These are phyloP conservation scores for Achroia grisella DNA, from an alignment of 1,140 invertebrate genomes.

Conservation along the genomic window DNA sequence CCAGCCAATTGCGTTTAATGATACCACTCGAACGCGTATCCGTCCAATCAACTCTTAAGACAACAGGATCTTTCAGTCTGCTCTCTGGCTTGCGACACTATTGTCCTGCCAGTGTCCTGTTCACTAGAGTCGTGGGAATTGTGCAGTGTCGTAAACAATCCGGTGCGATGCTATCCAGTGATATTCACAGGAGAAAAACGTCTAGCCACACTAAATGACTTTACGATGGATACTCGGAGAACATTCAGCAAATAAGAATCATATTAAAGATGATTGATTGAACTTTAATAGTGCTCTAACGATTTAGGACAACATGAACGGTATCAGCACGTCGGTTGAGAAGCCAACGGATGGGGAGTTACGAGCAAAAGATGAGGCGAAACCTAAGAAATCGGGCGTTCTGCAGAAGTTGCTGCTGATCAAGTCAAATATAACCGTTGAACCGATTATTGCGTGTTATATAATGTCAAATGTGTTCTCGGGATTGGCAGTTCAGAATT, in stretches of 20 bases:
- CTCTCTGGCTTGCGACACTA: constrained; percentile 19
- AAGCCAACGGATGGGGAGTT: constrained; percentile 37
- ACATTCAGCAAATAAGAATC: constrained; percentile 10
- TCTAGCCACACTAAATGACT: neutral
- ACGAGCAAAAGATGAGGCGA: constrained; percentile 31
- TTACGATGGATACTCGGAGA: neutral
- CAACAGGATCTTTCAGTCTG: constrained; percentile 50
- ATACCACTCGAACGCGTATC: constrained; percentile 62
- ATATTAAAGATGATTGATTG: constrained; percentile 28
- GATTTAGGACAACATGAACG: constrained; percentile 45
- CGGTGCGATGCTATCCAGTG: neutral
- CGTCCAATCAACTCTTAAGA: constrained; percentile 61
- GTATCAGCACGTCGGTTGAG: constrained; percentile 40
- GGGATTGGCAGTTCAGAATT: constrained; percentile 73
- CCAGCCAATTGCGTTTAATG: constrained; percentile 60
- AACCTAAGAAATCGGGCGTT: constrained; percentile 36
- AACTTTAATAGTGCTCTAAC: constrained; percentile 14
- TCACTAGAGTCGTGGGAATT: constrained; percentile 3
- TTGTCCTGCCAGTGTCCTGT: constrained; percentile 1
- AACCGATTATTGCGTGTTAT: constrained; percentile 76
- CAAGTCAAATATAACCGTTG: constrained; percentile 72
- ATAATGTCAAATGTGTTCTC: constrained; percentile 76
- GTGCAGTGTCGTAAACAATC: neutral
- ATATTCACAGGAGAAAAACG: neutral
- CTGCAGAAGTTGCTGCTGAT: constrained; percentile 55